A percentile compares a stretch with the other conserved stretches of the same genome.
phyloP scores from a whole-genome alignment of 2,797 vertebrate species.

The Hypotaenidia philippensis region DNA sequence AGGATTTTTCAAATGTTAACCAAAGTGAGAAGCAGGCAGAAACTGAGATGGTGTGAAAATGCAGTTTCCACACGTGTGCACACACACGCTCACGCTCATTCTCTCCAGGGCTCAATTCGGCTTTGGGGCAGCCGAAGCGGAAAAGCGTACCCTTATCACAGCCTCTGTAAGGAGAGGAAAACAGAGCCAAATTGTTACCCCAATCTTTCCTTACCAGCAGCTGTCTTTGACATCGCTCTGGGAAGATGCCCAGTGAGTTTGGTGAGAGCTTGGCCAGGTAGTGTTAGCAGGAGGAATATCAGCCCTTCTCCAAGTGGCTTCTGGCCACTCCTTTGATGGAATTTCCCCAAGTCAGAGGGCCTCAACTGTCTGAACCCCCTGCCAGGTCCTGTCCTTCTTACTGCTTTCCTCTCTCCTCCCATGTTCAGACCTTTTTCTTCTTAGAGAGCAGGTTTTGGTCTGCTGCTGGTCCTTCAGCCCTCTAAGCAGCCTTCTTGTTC shows the following conservation, averaged over 20 bases:
- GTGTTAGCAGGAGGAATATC: not conserved
- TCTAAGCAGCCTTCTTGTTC: not conserved
- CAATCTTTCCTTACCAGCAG: not conserved
- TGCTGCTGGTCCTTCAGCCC: not conserved
- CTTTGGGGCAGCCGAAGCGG: not conserved
- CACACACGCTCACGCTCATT: not conserved
- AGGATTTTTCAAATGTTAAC: slow-evolving; percentile 67
- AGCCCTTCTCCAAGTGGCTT: not conserved
- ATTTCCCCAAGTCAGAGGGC: not conserved
- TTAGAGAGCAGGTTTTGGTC: not conserved
- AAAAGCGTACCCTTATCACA: not conserved
- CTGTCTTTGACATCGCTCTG: not conserved
- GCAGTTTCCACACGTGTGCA: not conserved
- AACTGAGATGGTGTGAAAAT: slow-evolving; percentile 37
- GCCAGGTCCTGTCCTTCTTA: not conserved
- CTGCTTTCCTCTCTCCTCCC: not conserved
- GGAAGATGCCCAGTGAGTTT: not conserved
- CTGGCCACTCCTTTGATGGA: not conserved
- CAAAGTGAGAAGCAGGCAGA: slow-evolving; percentile 61
- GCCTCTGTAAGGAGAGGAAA: not conserved
- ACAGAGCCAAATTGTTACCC: not conserved
- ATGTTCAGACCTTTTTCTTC: not conserved
- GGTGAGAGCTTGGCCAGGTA: not conserved
- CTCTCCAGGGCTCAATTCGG: not conserved
- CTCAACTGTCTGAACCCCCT: not conserved